These are phyloP conservation scores for Eulacestoma nigropectus DNA, from an alignment of 2,113 vertebrate genomes.

Conservation along the genomic window DNA sequence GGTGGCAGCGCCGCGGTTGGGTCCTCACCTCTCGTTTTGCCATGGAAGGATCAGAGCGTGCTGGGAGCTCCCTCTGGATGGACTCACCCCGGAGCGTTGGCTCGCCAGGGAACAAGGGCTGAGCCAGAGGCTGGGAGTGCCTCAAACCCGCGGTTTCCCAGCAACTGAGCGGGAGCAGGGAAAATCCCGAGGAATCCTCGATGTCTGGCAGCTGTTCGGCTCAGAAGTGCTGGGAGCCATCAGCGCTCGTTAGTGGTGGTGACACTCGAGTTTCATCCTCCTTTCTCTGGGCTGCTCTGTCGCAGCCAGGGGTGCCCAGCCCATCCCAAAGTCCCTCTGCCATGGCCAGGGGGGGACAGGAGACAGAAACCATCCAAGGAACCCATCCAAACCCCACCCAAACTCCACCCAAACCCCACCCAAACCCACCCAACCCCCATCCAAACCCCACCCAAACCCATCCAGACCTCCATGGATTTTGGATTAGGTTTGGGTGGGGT, in stretches of 20 bases:
- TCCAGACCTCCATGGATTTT: background rate
- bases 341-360: no score
- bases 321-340: no score
- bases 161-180: background rate
- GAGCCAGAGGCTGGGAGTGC: background rate
- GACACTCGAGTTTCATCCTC: background rate
- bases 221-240: background rate
- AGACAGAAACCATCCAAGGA: background rate
- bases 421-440: background rate
- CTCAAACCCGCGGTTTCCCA: background rate
- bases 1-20: accelerated
- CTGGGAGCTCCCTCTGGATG: background rate
- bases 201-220: background rate
- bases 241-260: background rate
- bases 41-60: background rate
- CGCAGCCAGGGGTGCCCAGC: background rate
- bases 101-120: background rate
- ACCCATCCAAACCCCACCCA: background rate
- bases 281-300: background rate
- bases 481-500: no score
- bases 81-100: background rate
- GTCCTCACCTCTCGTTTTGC: background rate
- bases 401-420: no score
- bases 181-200: background rate
- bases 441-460: no score